These are phyloP conservation scores for Calosoma granatense DNA, from an alignment of 1,140 invertebrate genomes.

Conservation along the genomic window DNA sequence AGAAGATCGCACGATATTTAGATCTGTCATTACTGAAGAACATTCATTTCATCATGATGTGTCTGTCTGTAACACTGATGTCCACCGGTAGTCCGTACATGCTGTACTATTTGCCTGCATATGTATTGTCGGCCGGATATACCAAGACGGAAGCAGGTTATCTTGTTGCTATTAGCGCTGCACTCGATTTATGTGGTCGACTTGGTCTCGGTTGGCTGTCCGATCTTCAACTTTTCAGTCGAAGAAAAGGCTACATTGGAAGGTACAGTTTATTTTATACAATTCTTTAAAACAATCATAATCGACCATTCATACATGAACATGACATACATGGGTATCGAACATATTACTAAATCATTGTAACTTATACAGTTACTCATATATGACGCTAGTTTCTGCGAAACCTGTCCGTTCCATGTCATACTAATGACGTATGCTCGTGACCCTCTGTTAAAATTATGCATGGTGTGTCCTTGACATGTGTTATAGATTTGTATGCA, in stretches of 20 bases:
- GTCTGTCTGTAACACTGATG: constrained; percentile 60
- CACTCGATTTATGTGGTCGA: constrained; percentile 55
- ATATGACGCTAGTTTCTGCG: no score
- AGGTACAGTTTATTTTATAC: no score
- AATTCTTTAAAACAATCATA: constrained; percentile 16
- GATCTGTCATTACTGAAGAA: constrained; percentile 56
- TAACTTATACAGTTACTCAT: no score
- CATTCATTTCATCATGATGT: constrained; percentile 58
- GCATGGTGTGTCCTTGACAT: no score
- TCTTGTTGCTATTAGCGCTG: constrained; percentile 60
- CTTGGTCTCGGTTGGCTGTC: constrained; percentile 59
- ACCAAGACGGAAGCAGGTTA: constrained; percentile 57
- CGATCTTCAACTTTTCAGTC: constrained; percentile 58
- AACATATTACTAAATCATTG: no score
- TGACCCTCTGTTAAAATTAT: no score
- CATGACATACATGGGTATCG: no score
- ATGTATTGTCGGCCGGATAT: constrained; percentile 55
- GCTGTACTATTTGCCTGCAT: constrained; percentile 62
- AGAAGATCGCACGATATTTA: constrained; percentile 44
- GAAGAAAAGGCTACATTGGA: constrained; percentile 57
- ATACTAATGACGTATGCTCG: no score
- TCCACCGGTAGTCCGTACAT: constrained; percentile 66
- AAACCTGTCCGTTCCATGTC: no score
- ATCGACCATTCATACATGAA: no score
- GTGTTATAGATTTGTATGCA: no score